A percentile compares a stretch with the other conserved stretches of the same genome.
Conservation (phyloP, 2,888 invertebrate species). For the Cotesia congregata region DNA sequence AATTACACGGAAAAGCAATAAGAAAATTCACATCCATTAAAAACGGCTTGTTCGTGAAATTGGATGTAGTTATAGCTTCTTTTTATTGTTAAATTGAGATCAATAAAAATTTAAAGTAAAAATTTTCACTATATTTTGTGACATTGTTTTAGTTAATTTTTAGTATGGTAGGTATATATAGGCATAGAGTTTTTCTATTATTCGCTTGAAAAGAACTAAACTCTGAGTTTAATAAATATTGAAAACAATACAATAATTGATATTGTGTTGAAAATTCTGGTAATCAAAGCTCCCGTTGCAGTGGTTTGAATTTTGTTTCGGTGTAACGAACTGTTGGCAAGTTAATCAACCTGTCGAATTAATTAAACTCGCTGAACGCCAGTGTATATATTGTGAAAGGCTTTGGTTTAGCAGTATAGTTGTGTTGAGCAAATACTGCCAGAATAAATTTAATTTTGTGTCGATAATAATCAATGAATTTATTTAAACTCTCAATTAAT, state of each 20-base stretch:
- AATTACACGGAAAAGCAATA: neutral
- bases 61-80: neutral
- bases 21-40: neutral
- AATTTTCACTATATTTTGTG: neutral
- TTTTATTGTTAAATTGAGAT: neutral
- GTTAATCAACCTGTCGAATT: slow-evolving; percentile 32
- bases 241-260: slow-evolving; percentile 9
- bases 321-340: slow-evolving; percentile 15
- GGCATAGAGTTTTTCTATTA: neutral
- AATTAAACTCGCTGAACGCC: slow-evolving; percentile 19
- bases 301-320: neutral
- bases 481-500: neutral
- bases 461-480: neutral
- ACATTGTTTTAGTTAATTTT: neutral
- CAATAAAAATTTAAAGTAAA: neutral
- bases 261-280: neutral
- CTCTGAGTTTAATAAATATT: neutral
- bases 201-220: neutral
- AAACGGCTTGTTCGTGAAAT: neutral
- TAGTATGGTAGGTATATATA: too few species aligned
- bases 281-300: neutral
- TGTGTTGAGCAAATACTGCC: neutral
- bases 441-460: neutral
- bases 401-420: slow-evolving; percentile 5
- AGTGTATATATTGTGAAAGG: slow-evolving; percentile 19